Evolutionary conservation across 1,140 invertebrate species (phyloP), one percentile per base, ranked within the genome.

Genomic region (Diuraphis noxia): DNA sequence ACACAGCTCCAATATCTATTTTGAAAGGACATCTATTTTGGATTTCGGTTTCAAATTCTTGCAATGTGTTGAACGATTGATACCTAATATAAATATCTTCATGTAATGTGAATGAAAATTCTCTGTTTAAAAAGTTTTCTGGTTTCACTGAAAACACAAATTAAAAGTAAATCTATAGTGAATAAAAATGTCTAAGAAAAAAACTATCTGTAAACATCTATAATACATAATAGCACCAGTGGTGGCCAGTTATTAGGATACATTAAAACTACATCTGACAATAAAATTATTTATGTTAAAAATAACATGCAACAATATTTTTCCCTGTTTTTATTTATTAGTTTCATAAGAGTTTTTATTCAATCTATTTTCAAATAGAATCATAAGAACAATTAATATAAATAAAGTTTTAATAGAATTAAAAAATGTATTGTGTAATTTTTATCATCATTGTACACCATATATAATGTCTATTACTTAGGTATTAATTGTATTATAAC

Each of bases 1-100:
- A 99, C 36, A 99, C 96, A 56, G 98, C 98, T 82, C 99, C 99
- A 93, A 99, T 98, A 95, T 99, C 99, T 93, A 99, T 98, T 95
- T 99, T 99, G 92, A 96, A 94, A 2, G 98, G 98, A 94, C 95
- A 96, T 94, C 95, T 96, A 93, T 96, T 96, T 92, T 96, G 95
- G 56, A 99, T 95, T 93, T 98, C 96, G 93, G 96, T 95, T 93
- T 97, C 96, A 92, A 99, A 95, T 93, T 99, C 97, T 92, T 96
- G 96, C 92, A 96, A 95, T 93, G 96, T 96, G 88, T 95, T 95
- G 93, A 98, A 99, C 5, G 98, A 98, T 93, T 97, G 96, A 94
- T 97, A 99, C 72, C 99, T 95, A 82, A 99, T 94, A 93, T 99
- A 99, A 79, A 99, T 96, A 94, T 99, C 99, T 93, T 98, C 98